These are phyloP conservation scores for Harpagoxenus sublaevis DNA, from an alignment of 2,888 invertebrate species.

Conservation along the genomic window DNA sequence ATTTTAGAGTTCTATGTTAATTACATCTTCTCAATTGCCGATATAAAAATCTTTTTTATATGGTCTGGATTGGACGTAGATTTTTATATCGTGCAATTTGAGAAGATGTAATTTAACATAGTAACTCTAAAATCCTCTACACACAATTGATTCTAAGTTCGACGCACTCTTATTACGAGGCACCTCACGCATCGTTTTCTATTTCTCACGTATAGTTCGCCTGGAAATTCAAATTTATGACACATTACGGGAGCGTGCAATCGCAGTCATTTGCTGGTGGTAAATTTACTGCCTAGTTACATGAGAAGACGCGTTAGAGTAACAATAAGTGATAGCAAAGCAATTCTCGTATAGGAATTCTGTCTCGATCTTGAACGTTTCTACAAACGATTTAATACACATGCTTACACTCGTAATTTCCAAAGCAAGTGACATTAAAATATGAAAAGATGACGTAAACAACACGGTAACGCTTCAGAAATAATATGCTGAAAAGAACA, in stretches of 20 bases:
- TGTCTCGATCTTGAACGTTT: constrained; percentile 9
- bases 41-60: too few relatives aligned
- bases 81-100: background rate
- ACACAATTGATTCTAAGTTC: background rate
- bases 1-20: too few relatives aligned
- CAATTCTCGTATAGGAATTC: constrained; percentile 13
- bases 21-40: too few relatives aligned
- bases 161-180: constrained; percentile 13
- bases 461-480: background rate
- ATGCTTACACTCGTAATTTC: background rate
- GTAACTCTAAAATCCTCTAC: background rate
- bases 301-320: constrained; percentile 7
- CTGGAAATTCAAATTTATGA: constrained; percentile 43
- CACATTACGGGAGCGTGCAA: constrained; percentile 20
- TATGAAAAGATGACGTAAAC: background rate
- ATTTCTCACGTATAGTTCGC: constrained; percentile 25
- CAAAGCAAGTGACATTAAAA: constrained; percentile 21
- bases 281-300: constrained; percentile 26
- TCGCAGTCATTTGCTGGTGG: background rate
- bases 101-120: background rate
- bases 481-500: background rate
- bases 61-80: background rate
- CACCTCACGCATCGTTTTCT: constrained; percentile 22
- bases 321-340: constrained; percentile 34
- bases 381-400: background rate